Base-by-base conservation (phyloP, 2,113 vertebrate genomes). In the Etia nguti region DNA sequence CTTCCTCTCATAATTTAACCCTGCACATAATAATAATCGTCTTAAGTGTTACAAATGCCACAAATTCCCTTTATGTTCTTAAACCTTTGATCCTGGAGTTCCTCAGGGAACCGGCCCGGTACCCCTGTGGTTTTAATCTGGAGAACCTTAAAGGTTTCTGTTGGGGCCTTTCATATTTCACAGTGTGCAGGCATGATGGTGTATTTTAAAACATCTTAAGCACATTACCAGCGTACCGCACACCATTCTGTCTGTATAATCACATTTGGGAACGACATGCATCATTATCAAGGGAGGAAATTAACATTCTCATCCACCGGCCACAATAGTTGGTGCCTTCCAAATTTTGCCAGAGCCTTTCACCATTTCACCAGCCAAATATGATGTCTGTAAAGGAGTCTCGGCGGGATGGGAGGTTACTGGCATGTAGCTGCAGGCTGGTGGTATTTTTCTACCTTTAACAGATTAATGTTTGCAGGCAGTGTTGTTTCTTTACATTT, bases 251-350 rank as follows among this genome's bases (percentile, higher is more conserved):
- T 89, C 52, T 10, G 24, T 43, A 29, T 94, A 95, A 94, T 94
- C 93, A 93, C 92, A 89, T 94, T 94, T 94, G 81, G 80, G 89
- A 82, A 81, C 48, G 89, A 93, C 88, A 92, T 84, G 93, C 92
- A 75, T 56, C 93, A 89, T 92, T 91, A 94, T 92, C 88, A 85
- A 86, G 68, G 83, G 36, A 91, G 79, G 68, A 90, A 90, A 92
- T 92, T 85, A 92, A 88, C 89, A 92, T 89, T 89, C 91, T 79
- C 92, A 93, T 94, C 88, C 86, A 90, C 56, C 86, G 89, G 91
- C 85, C 90, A 89, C 92, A 92, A 88, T 92, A 57, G 50, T 13
- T 55, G 81, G 41, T 59, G 87, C 54, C 50, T 90, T 89, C 83
- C 54, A 83, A 18, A 82, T 82, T 83, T 90, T 87, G 68, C 80